Percentiles rank a stretch among this genome's conserved stretches.
These are phyloP conservation scores for Rhagophthalmus giganteus DNA, from an alignment of 2,888 invertebrate species.

Conservation along the genomic window DNA sequence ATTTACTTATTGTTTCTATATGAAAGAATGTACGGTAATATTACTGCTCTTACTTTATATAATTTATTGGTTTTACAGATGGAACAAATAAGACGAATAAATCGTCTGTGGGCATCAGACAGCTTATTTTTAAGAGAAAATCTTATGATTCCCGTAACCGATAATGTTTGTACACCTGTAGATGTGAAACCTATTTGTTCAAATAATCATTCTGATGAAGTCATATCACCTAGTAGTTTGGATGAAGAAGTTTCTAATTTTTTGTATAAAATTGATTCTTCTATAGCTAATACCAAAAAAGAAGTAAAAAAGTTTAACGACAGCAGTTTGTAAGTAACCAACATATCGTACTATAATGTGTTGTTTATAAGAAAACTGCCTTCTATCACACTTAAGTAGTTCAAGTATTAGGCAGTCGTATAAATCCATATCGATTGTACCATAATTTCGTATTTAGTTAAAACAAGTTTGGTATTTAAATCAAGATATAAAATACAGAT, in stretches of 20 bases:
- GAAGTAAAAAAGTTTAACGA: constrained; percentile 76
- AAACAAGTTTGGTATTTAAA: too few species aligned
- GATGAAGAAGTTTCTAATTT: constrained; percentile 79
- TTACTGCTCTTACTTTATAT: too few species aligned
- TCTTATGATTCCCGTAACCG: constrained; percentile 80
- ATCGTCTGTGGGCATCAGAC: constrained; percentile 89
- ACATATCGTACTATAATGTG: too few species aligned
- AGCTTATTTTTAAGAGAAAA: constrained; percentile 89
- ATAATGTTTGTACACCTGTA: constrained; percentile 65
- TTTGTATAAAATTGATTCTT: constrained; percentile 80
- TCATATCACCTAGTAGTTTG: constrained; percentile 60
- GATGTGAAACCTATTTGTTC: constrained; percentile 50
- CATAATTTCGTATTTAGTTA: too few species aligned
- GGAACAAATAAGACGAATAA: constrained; percentile 89
- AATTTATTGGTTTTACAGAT: constrained; percentile 77
- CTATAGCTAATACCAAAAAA: constrained; percentile 80
- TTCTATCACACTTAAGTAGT: too few species aligned
- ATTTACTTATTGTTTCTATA: too few species aligned
- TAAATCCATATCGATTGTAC: too few species aligned
- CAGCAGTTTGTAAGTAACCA: constrained; percentile 85
- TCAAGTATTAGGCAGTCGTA: too few species aligned
- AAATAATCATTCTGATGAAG: constrained; percentile 56
- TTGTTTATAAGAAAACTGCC: too few species aligned
- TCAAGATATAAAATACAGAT: too few species aligned
- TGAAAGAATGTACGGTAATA: too few species aligned